Evolutionary conservation across 2,113 vertebrate species (phyloP).

Genomic region (Amazona vittata): DNA sequence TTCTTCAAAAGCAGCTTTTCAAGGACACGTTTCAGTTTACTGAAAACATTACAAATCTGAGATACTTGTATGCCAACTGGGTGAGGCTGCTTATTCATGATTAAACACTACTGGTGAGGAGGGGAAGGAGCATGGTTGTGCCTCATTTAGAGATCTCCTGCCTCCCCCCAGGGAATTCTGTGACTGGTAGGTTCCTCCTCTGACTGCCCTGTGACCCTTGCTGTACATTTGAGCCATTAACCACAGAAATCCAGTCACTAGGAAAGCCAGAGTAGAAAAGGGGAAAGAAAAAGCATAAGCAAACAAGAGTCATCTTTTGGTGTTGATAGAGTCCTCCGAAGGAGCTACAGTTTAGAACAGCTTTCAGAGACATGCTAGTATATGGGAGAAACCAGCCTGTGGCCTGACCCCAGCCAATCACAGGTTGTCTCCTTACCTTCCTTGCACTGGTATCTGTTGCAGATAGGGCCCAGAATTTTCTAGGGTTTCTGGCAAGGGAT

Average conservation of each 20-base stretch:
- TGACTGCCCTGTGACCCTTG: not conserved
- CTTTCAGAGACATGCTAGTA: not conserved
- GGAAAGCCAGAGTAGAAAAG: not conserved
- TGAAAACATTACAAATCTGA: not conserved
- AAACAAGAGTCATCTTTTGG: not conserved
- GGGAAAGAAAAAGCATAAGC: not conserved
- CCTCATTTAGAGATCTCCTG: not conserved
- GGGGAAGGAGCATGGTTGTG: not conserved
- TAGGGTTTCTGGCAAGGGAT: not conserved
- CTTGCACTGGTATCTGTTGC: not conserved
- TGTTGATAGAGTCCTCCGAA: not conserved
- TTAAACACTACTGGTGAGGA: accelerated
- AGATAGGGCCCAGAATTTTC: not conserved
- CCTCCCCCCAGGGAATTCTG: not conserved
- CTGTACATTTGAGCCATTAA: accelerated
- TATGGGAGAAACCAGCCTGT: not conserved
- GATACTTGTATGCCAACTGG: accelerated
- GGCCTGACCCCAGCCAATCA: not conserved
- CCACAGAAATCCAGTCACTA: not conserved
- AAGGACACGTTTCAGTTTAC: not conserved
- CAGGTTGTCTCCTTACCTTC: not conserved
- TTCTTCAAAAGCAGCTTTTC: not conserved
- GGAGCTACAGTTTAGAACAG: not conserved
- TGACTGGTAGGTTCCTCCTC: not conserved
- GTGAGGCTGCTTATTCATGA: accelerated